Evolutionary conservation across 2,888 invertebrate species (phyloP), one percentile per base, ranked within the genome.

Genomic region (Operophtera brumata): DNA sequence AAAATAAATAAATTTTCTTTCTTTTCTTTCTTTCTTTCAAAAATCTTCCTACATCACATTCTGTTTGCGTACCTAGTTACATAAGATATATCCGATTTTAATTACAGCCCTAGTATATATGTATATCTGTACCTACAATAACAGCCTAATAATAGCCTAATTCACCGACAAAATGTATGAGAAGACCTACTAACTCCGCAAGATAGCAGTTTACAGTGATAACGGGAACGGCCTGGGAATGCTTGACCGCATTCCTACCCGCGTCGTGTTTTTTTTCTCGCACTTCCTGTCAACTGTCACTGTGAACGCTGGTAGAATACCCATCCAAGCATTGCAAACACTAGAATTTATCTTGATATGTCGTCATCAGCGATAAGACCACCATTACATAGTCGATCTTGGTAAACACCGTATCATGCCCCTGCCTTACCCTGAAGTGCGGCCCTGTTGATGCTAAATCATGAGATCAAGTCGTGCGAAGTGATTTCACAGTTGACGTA

Each of bases 391-490:
- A 3, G 20, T 20, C 20, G 10, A 11, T 34, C 34, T 34, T 37
- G 37, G 25, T 5, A 25, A 20, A 20, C 5, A 25, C 10, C 39
- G 12, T n/a, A n/a, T n/a, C n/a, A n/a, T 9, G 13, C 12, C 11
- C 1, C 7, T 20, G 13, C 9, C 10, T 9, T 39, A 1, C 4
- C 45, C 45, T 46, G 2, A 10, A 47, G 44, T 56, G 26, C 51
- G 56, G 4, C 35, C 44, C 13, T 36, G 36, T 13, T 1, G 41
- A 40, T 37, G 36, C 28, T 43, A 37, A 51, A 57, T 47, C 59
- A 59, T 43, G 54, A 45, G 64, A 60, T 62, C 59, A 58, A 57
- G 42, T 64, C 64, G 61, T 64, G 64, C 50, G 48, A 53, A 56
- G 44, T 54, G 52, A 64, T 64, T 64, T 64, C 58, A 62, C 61